Evolutionary conservation across 2,113 vertebrate species (phyloP).

Genomic region (Anoura caudifer): DNA sequence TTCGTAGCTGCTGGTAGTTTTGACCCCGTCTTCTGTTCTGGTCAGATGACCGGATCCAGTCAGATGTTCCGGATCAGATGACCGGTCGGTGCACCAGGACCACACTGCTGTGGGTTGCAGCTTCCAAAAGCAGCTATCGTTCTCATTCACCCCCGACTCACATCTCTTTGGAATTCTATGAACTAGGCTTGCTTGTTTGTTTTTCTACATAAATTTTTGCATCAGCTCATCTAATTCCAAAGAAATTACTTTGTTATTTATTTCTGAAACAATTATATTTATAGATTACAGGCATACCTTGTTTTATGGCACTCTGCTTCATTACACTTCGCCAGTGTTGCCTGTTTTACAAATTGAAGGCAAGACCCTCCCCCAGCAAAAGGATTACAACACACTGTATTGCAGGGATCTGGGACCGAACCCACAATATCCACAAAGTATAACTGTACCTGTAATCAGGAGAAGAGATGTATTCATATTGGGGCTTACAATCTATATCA

Average conservation of each 20-base stretch:
- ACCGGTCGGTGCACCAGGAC: not conserved
- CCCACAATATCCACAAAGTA: not conserved
- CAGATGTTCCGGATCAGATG: not conserved
- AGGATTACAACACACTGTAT: not conserved
- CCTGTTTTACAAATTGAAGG: not conserved
- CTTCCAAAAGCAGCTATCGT: not conserved
- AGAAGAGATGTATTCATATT: not conserved
- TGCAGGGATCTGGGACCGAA: not conserved
- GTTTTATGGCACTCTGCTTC: not conserved
- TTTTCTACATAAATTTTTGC: not conserved
- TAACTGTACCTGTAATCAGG: not conserved
- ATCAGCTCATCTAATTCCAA: not conserved
- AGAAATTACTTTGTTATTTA: not conserved
- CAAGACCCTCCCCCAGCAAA: not conserved
- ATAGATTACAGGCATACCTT: not conserved
- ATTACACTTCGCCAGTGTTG: not conserved
- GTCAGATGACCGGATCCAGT: too few species aligned
- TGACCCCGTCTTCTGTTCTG: not conserved
- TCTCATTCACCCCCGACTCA: not conserved
- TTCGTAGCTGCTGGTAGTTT: not conserved
- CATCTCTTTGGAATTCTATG: not conserved
- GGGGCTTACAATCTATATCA: not conserved
- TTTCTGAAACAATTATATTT: not conserved
- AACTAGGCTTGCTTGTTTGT: not conserved
- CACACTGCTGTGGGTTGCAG: not conserved